Percentiles rank a stretch among this genome's conserved stretches.
These are phyloP conservation scores for Lophius piscatorius DNA, from an alignment of 2,113 vertebrate genomes.

Conservation along the genomic window DNA sequence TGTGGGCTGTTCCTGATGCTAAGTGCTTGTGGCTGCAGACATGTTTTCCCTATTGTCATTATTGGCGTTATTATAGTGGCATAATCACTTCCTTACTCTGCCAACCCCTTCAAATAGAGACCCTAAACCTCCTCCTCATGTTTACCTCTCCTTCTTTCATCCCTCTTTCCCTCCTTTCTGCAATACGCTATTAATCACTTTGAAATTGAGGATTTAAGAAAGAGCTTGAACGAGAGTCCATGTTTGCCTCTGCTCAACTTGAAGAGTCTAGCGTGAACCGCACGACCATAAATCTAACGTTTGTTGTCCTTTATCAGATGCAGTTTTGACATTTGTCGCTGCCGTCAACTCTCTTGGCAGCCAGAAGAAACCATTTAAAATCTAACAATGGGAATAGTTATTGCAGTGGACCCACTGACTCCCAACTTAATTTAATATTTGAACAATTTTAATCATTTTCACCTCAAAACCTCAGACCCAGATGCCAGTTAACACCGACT, in stretches of 20 bases:
- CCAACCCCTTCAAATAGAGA: constrained; percentile 50
- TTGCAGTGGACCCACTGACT: constrained; percentile 23
- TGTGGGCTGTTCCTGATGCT: constrained; percentile 53
- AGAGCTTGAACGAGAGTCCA: constrained; percentile 6
- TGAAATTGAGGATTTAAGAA: constrained; percentile 22
- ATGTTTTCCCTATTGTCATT: constrained; percentile 71
- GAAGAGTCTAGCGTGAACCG: not conserved
- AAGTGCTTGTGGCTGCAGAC: constrained; percentile 67
- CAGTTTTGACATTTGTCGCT: constrained; percentile 13
- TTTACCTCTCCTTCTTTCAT: constrained; percentile 44
- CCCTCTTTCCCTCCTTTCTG: constrained; percentile 12
- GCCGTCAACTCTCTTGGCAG: constrained; percentile 1
- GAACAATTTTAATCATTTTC: constrained; percentile 48
- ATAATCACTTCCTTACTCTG: constrained; percentile 74
- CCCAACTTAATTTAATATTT: constrained; percentile 45
- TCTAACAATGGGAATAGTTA: constrained; percentile 16
- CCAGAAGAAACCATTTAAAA: constrained; percentile 3
- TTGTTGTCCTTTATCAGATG: not conserved
- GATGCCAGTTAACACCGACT: too few species aligned
- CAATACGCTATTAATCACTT: constrained; percentile 28
- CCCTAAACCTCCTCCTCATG: constrained; percentile 36
- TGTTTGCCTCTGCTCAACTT: not conserved
- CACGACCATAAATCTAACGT: not conserved
- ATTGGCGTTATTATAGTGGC: constrained; percentile 68
- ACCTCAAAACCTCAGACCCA: constrained; percentile 34